Conservation (phyloP, 1,140 invertebrate genomes). For the Orchestia grillus region DNA sequence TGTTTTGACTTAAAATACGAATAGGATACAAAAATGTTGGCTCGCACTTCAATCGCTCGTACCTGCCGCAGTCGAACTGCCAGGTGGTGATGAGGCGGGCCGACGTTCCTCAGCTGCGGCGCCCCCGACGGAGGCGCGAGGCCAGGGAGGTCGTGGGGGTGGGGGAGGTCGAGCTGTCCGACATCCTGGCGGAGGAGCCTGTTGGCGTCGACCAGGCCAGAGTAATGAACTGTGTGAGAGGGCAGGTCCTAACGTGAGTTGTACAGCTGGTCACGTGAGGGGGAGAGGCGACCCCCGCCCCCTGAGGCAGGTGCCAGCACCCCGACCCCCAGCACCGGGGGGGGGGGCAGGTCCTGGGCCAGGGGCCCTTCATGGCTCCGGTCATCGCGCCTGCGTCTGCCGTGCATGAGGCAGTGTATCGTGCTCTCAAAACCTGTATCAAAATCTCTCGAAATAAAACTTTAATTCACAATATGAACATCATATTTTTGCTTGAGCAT, state of each 20-base stretch:
- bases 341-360: too few relatives aligned
- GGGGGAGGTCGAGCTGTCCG: conserved; percentile 39
- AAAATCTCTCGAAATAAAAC: not conserved
- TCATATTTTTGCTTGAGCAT: not conserved
- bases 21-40: not conserved
- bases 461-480: not conserved
- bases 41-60: not conserved
- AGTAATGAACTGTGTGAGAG: conserved; percentile 65
- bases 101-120: not conserved
- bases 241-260: too few relatives aligned
- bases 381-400: too few relatives aligned
- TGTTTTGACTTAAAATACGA: not conserved
- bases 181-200: not conserved
- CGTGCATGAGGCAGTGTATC: too few relatives aligned
- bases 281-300: too few relatives aligned
- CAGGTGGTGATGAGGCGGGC: not conserved
- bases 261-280: too few relatives aligned
- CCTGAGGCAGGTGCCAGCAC: too few relatives aligned
- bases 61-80: not conserved
- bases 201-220: not conserved
- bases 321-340: too few relatives aligned
- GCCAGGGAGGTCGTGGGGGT: not conserved
- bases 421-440: not conserved
- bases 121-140: not conserved
- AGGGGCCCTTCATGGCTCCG: too few relatives aligned